phyloP scores from a whole-genome alignment of 2,113 vertebrate genomes.

The Speoplatyrhinus poulsoni region DNA sequence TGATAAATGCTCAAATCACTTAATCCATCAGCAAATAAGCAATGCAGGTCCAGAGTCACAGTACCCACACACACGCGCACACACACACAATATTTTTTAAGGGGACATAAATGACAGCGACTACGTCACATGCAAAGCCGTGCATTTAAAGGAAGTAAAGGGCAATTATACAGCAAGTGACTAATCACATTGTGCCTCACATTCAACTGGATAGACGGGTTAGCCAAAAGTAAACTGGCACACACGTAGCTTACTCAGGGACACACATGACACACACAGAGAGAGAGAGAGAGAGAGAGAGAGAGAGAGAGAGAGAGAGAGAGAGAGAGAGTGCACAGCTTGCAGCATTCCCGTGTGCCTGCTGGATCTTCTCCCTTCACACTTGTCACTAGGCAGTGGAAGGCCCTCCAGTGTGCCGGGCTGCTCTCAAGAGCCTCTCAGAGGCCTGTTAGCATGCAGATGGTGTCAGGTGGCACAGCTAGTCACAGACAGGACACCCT shows the following conservation, averaged over 20 bases:
- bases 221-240: conserved; percentile 28
- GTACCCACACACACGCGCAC: neutral
- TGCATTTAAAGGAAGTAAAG: conserved; percentile 24
- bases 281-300: neutral
- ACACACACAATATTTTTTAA: neutral
- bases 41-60: conserved; percentile 23
- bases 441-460: conserved; percentile 71
- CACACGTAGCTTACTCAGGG: conserved; percentile 6
- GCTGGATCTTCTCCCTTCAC: conserved; percentile 75
- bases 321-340: conserved; percentile 9
- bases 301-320: conserved; percentile 8
- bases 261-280: conserved; percentile 13
- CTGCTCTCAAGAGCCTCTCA: conserved; percentile 68
- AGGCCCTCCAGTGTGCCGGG: conserved; percentile 41
- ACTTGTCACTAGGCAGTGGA: conserved; percentile 70
- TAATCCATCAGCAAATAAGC: conserved; percentile 45
- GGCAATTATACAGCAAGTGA: conserved; percentile 1
- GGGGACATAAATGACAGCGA: neutral
- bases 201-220: conserved; percentile 30
- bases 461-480: conserved; percentile 74
- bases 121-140: neutral
- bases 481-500: conserved; percentile 41
- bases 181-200: conserved; percentile 7
- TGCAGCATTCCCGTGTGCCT: conserved; percentile 66
- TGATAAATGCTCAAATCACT: conserved; percentile 52